Evolutionary conservation across 2,888 invertebrate genomes (phyloP).

Genomic region (Caradrina kadenii): DNA sequence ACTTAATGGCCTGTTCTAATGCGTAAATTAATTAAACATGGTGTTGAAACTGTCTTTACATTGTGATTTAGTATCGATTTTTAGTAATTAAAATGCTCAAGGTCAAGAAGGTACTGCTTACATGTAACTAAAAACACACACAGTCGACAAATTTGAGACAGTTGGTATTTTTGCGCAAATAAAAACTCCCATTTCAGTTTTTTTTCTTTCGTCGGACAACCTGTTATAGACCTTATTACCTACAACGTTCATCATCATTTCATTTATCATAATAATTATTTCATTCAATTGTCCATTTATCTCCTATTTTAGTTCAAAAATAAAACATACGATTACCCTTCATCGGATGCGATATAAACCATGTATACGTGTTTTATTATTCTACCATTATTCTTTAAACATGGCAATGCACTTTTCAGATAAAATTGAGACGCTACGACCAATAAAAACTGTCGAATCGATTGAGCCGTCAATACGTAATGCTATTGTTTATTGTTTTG

Average conservation of each 20-base stretch:
- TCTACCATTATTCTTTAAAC: slow-evolving; percentile 76
- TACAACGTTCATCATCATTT: neutral
- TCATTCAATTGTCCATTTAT: slow-evolving; percentile 1
- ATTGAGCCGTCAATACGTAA: slow-evolving; percentile 72
- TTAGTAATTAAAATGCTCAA: no score
- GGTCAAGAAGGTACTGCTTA: no score
- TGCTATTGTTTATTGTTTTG: slow-evolving; percentile 65
- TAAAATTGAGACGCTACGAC: slow-evolving; percentile 69
- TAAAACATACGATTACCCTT: slow-evolving; percentile 51
- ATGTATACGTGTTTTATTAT: slow-evolving; percentile 83
- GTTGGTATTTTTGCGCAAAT: no score
- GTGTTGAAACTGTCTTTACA: no score
- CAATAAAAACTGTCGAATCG: slow-evolving; percentile 82
- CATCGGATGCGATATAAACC: slow-evolving; percentile 74
- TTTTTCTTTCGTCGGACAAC: no score
- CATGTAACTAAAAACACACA: no score
- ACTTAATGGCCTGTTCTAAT: no score
- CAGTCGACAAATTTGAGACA: no score
- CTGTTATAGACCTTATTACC: no score
- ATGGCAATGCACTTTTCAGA: slow-evolving; percentile 83
- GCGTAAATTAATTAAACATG: no score
- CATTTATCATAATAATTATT: neutral
- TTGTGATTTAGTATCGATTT: no score
- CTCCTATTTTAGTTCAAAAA: slow-evolving; percentile 26
- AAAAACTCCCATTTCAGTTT: no score